Percentiles rank a stretch among this genome's conserved stretches.
Conservation (phyloP, 2,113 vertebrate species). For the Protomyctophum bolini region DNA sequence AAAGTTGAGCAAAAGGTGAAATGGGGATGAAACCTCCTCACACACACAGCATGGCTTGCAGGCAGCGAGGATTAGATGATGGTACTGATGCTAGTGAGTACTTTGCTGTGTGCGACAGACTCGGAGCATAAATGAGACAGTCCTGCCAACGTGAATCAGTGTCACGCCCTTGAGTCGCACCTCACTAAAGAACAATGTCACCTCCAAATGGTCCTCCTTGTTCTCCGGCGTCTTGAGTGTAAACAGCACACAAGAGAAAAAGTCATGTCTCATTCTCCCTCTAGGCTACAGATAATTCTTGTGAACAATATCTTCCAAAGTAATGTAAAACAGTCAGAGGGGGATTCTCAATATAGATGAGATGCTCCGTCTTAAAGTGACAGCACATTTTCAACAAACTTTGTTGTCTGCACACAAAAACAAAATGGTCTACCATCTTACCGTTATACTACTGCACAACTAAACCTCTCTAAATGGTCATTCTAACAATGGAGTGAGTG, state of each 20-base stretch:
- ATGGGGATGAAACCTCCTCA: slow-evolving; percentile 26
- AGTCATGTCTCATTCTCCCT: not conserved
- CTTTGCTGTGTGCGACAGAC: too few relatives aligned
- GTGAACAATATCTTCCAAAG: not conserved
- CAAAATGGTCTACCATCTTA: too few relatives aligned
- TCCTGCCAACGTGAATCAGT: slow-evolving; percentile 53
- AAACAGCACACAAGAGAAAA: slow-evolving; percentile 2
- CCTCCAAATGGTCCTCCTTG: slow-evolving; percentile 1
- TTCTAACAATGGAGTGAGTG: too few relatives aligned
- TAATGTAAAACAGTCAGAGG: too few relatives aligned
- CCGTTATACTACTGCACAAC: too few relatives aligned
- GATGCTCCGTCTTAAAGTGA: too few relatives aligned
- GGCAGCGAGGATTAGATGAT: slow-evolving; percentile 7
- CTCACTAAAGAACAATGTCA: not conserved
- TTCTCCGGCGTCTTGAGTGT: slow-evolving; percentile 23
- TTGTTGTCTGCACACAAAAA: too few relatives aligned
- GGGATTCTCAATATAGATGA: too few relatives aligned
- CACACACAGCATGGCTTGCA: slow-evolving; percentile 21
- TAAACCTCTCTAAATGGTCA: too few relatives aligned
- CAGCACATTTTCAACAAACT: too few relatives aligned
- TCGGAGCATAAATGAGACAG: slow-evolving; percentile 11
- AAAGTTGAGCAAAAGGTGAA: slow-evolving; percentile 44
- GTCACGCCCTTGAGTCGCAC: slow-evolving; percentile 58
- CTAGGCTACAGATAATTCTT: not conserved
- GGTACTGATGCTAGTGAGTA: slow-evolving; percentile 24